Evolutionary conservation across 2,797 vertebrate species (phyloP).

Genomic region (Cheirogaleus major): DNA sequence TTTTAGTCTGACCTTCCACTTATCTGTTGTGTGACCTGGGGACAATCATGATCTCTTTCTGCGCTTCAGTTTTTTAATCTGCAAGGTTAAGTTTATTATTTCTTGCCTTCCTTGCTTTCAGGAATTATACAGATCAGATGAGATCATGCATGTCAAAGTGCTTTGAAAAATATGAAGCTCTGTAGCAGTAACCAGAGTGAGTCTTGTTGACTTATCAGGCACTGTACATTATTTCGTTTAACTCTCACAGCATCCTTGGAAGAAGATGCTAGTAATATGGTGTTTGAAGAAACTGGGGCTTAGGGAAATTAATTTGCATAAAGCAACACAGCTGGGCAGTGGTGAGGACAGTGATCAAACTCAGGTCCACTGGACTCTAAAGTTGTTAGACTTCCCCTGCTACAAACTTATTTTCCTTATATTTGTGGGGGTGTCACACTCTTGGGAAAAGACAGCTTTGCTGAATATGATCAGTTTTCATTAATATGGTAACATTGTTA

Average conservation of each 20-base stretch:
- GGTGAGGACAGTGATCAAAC: background rate
- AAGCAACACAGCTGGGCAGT: background rate
- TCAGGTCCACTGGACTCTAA: background rate
- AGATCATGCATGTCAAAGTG: constrained; percentile 30
- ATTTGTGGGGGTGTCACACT: background rate
- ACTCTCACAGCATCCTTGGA: background rate
- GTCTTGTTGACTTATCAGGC: background rate
- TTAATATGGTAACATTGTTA: background rate
- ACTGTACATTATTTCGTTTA: background rate
- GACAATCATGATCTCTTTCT: background rate
- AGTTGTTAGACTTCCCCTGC: background rate
- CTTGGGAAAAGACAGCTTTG: background rate
- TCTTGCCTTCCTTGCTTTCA: background rate
- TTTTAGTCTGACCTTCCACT: background rate
- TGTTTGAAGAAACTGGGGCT: constrained; percentile 22
- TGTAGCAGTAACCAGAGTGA: background rate
- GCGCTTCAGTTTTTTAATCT: constrained; percentile 3
- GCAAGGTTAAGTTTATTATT: constrained; percentile 1
- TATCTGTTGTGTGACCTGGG: background rate
- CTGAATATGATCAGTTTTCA: background rate
- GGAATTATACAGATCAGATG: constrained; percentile 26
- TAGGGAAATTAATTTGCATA: constrained; percentile 50
- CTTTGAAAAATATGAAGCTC: constrained; percentile 37
- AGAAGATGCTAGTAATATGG: background rate
- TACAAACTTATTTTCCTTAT: background rate